These are phyloP conservation scores for Dendrophyllia cribrosa DNA, from an alignment of 64 coral and sea anemone species.

Conservation along the genomic window DNA sequence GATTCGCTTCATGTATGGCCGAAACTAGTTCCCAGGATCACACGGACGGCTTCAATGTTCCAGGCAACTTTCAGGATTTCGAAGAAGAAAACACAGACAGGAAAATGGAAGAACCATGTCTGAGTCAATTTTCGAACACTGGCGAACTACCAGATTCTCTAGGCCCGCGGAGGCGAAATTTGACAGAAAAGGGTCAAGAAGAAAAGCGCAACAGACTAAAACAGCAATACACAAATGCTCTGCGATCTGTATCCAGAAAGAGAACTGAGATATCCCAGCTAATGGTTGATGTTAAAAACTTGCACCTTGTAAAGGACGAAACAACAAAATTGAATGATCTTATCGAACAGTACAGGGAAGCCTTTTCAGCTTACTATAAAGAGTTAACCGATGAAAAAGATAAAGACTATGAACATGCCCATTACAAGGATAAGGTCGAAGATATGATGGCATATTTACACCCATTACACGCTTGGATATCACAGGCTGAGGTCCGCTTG, in stretches of 20 bases:
- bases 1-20: background rate
- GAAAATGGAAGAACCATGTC: background rate
- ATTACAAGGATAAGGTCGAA: constrained; percentile 6
- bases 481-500: no score
- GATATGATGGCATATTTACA: constrained; percentile 7
- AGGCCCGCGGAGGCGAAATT: background rate
- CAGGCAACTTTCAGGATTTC: background rate
- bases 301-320: constrained; percentile 45
- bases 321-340: background rate
- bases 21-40: background rate
- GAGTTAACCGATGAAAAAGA: constrained; percentile 24
- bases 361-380: background rate
- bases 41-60: background rate
- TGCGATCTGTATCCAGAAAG: constrained; percentile 29
- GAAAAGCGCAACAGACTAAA: background rate
- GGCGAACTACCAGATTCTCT: background rate
- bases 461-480: constrained; percentile 34
- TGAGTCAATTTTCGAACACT: background rate
- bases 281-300: constrained; percentile 8
- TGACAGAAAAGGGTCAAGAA: constrained; percentile 3
- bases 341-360: constrained; percentile 32
- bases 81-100: background rate
- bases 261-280: constrained; percentile 21
- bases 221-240: background rate
- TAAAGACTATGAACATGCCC: constrained; percentile 34